A percentile compares a stretch with the other conserved stretches of the same genome.
These are phyloP conservation scores for Orchesella flavescens DNA, from an alignment of 2,888 invertebrate genomes.

Conservation along the genomic window DNA sequence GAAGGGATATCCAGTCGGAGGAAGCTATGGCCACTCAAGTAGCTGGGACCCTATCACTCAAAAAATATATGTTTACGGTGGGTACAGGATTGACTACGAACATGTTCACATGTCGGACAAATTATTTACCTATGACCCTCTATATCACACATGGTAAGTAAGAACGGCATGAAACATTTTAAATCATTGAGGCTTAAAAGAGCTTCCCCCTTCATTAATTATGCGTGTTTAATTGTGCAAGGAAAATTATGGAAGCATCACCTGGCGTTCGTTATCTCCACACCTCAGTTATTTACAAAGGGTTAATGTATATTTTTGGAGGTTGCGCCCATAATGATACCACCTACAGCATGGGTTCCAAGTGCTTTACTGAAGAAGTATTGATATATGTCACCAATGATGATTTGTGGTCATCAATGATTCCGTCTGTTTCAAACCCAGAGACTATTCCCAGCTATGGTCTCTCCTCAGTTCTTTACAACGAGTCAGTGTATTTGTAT, in stretches of 20 bases:
- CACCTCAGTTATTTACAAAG: conserved; percentile 88
- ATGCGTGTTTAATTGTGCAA: no score
- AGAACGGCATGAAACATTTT: background rate
- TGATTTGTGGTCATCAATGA: conserved; percentile 82
- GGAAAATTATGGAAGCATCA: conserved; percentile 84
- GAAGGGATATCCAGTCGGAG: conserved; percentile 89
- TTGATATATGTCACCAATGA: conserved; percentile 90
- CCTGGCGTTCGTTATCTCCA: conserved; percentile 92
- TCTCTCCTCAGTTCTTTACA: conserved; percentile 84
- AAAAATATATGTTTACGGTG: conserved; percentile 93
- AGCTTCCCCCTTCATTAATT: no score
- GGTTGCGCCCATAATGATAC: conserved; percentile 98
- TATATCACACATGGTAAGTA: conserved; percentile 81
- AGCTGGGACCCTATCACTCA: conserved; percentile 86
- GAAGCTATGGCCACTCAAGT: conserved; percentile 93
- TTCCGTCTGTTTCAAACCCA: conserved; percentile 73
- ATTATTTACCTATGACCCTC: conserved; percentile 91
- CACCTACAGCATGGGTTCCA: conserved; percentile 86
- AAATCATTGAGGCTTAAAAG: background rate
- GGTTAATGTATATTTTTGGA: conserved; percentile 93
- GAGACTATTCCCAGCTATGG: conserved; percentile 85
- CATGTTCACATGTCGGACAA: conserved; percentile 83
- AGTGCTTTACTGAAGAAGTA: conserved; percentile 92
- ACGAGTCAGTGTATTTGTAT: conserved; percentile 84
- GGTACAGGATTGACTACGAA: conserved; percentile 89